phyloP scores from a whole-genome alignment of 1,140 invertebrate species.

The Amyelois transitella region DNA sequence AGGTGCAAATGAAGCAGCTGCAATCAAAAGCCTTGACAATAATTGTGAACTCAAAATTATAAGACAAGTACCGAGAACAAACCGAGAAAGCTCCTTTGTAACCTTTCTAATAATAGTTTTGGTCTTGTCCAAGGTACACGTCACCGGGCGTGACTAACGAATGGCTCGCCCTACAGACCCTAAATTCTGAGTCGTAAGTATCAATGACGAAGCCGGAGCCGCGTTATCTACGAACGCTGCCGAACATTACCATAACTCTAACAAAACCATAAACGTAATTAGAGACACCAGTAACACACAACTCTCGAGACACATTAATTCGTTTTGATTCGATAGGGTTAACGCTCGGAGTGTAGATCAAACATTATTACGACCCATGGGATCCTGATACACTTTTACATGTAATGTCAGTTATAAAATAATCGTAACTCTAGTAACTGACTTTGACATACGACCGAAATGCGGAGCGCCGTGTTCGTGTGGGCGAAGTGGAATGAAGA shows the following conservation, averaged over 20 bases:
- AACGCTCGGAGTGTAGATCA: conserved; percentile 41
- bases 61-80: conserved; percentile 50
- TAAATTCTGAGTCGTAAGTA: conserved; percentile 74
- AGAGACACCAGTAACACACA: conserved; percentile 60
- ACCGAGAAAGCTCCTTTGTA: conserved; percentile 28
- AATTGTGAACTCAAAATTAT: conserved; percentile 37
- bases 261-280: conserved; percentile 61
- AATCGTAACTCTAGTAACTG: conserved; percentile 25
- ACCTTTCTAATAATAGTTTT: conserved; percentile 71
- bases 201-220: conserved; percentile 50
- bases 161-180: conserved; percentile 73
- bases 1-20: conserved; percentile 21
- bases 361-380: conserved; percentile 35
- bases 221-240: conserved; percentile 52
- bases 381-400: conserved; percentile 31
- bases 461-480: conserved; percentile 13
- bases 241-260: conserved; percentile 68
- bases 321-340: conserved; percentile 56
- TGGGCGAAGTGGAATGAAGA: conserved; percentile 25
- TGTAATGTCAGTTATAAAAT: conserved; percentile 30
- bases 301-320: conserved; percentile 64
- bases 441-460: conserved; percentile 19
- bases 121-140: conserved; percentile 74
- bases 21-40: conserved; percentile 5
- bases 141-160: conserved; percentile 72